A percentile compares a stretch with the other conserved stretches of the same genome.
Evolutionary conservation across 1,140 invertebrate species (phyloP).

Genomic region (Cepaea nemoralis): DNA sequence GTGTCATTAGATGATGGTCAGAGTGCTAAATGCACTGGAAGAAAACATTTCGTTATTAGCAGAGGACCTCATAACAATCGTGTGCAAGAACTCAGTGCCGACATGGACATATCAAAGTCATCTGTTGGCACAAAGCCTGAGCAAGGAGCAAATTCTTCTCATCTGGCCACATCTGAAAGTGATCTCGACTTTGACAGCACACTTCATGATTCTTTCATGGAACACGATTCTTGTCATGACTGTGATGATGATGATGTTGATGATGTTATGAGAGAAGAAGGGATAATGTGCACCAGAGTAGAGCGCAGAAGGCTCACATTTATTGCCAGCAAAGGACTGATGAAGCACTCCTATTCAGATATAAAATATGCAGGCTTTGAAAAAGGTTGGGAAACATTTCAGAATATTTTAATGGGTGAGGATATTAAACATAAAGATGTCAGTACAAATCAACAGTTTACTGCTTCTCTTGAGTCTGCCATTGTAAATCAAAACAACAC

Average conservation of each 20-base stretch:
- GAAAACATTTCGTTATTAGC: conserved; percentile 20
- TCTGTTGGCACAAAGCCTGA: not conserved
- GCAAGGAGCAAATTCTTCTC: not conserved
- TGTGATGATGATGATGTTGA: not conserved
- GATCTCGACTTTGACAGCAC: not conserved
- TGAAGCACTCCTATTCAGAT: not conserved
- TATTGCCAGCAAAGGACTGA: not conserved
- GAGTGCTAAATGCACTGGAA: not conserved
- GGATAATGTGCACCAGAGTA: not conserved
- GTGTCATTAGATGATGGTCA: not conserved
- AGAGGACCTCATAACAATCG: not conserved
- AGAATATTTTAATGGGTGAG: not conserved
- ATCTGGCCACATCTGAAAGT: conserved; percentile 6
- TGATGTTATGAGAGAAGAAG: conserved; percentile 13
- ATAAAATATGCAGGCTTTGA: not conserved
- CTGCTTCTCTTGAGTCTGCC: not conserved
- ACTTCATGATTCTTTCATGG: not conserved
- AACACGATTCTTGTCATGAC: too few relatives aligned
- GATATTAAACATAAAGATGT: not conserved
- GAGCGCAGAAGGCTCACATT: conserved; percentile 16
- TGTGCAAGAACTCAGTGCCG: not conserved
- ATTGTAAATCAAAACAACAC: not conserved
- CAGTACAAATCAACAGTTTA: not conserved
- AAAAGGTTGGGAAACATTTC: not conserved
- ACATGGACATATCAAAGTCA: conserved; percentile 1